A percentile compares a stretch with the other conserved stretches of the same genome.
Conservation (phyloP, 2,888 invertebrate species). For the Argyresthia goedartella region DNA sequence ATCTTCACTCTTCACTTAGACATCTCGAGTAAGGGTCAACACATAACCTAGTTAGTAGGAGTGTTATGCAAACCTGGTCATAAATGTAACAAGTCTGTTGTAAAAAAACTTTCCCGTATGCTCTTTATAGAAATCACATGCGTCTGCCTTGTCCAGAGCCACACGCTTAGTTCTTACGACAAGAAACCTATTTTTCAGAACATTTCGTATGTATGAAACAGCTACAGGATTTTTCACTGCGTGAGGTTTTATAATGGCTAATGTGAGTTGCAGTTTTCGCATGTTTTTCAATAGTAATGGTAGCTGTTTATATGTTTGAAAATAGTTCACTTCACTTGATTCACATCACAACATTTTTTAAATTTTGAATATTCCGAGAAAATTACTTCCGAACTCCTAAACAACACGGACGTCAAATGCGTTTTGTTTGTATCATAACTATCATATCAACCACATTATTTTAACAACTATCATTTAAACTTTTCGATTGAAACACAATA, state of each 20-base stretch:
- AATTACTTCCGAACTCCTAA: no score
- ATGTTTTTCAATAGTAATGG: constrained; percentile 17
- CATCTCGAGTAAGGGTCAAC: not conserved
- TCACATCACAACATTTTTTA: no score
- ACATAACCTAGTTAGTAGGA: not conserved
- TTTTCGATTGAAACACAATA: no score
- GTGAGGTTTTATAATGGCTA: constrained; percentile 91
- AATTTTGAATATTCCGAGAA: no score
- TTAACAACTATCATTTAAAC: no score
- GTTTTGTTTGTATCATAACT: no score
- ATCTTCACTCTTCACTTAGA: not conserved
- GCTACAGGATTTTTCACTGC: constrained; percentile 82
- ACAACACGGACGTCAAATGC: no score
- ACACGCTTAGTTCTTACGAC: constrained; percentile 78
- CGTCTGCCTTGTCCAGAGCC: constrained; percentile 71
- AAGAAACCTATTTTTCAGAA: constrained; percentile 79
- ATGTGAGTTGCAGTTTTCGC: constrained; percentile 77
- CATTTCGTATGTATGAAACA: constrained; percentile 74
- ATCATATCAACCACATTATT: no score
- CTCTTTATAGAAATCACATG: constrained; percentile 84
- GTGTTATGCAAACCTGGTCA: constrained; percentile 74
- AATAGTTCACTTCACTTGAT: no score
- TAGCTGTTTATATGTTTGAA: no score
- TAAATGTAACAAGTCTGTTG: constrained; percentile 83
- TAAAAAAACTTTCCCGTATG: constrained; percentile 88